Evolutionary conservation across 1,140 invertebrate species (phyloP).

Genomic region (Hestina assimilis): DNA sequence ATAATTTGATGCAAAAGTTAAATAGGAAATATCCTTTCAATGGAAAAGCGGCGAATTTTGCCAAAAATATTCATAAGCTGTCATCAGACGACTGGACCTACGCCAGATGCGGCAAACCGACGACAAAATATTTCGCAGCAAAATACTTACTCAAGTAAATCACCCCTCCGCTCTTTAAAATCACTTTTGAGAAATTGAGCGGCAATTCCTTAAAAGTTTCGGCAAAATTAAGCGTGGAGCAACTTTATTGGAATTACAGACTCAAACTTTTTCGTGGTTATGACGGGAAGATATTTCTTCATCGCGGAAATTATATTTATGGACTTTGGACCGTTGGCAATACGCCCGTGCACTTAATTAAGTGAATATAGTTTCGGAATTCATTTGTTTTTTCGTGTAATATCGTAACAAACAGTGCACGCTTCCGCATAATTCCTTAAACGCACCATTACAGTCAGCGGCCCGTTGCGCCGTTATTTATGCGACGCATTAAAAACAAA

Average conservation of each 20-base stretch:
- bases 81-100: conserved; percentile 73
- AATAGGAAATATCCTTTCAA: conserved; percentile 57
- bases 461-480: conserved; percentile 70
- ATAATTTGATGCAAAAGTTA: conserved; percentile 54
- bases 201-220: conserved; percentile 40
- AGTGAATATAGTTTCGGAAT: conserved; percentile 11
- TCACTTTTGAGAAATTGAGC: conserved; percentile 63
- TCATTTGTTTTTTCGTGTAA: conserved; percentile 13
- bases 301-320: conserved; percentile 22
- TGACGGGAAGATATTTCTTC: conserved; percentile 29
- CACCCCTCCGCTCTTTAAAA: conserved; percentile 67
- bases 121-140: conserved; percentile 74
- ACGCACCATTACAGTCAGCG: conserved; percentile 66
- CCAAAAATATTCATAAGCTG: conserved; percentile 78
- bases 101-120: conserved; percentile 71
- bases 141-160: conserved; percentile 71
- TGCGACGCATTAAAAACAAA: conserved; percentile 75
- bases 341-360: conserved; percentile 30
- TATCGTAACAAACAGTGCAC: conserved; percentile 49
- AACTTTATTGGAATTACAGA: conserved; percentile 33
- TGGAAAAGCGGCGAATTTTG: conserved; percentile 64
- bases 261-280: conserved; percentile 30
- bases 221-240: conserved; percentile 33
- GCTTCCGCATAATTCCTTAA: conserved; percentile 65
- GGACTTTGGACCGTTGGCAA: conserved; percentile 23